Conservation (phyloP, 2,888 invertebrate genomes). For the Oscheius sp. region DNA sequence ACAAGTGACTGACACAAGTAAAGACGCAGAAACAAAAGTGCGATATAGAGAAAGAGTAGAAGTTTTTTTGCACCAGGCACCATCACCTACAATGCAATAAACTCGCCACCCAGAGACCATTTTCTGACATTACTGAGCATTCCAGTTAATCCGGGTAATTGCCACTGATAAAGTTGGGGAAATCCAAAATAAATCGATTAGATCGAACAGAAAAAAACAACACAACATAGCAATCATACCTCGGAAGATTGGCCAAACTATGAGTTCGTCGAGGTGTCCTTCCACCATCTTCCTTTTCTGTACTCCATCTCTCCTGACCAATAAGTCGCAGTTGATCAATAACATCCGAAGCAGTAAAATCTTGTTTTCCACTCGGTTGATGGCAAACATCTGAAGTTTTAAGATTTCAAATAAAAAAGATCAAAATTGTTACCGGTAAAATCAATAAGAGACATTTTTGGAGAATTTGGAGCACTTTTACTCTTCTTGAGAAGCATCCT, state of each 20-base stretch:
- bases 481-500: conserved; percentile 63
- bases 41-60: neutral
- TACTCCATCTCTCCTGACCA: conserved; percentile 40
- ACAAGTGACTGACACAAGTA: neutral
- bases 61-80: neutral
- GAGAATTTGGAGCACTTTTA: conserved; percentile 71
- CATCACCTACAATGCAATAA: neutral
- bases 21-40: neutral
- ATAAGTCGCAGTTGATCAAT: conserved; percentile 55
- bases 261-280: conserved; percentile 47
- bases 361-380: conserved; percentile 50
- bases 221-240: conserved; percentile 36
- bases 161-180: neutral
- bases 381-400: conserved; percentile 44
- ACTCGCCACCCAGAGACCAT: neutral
- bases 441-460: conserved; percentile 70
- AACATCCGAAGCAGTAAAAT: conserved; percentile 59
- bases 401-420: neutral
- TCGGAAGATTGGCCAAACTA: conserved; percentile 52
- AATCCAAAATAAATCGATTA: neutral
- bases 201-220: neutral
- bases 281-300: conserved; percentile 38
- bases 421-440: conserved; percentile 50
- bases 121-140: neutral
- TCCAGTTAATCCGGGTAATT: neutral